Conservation (phyloP, 2,113 vertebrate genomes). For the Ciconia maguari region DNA sequence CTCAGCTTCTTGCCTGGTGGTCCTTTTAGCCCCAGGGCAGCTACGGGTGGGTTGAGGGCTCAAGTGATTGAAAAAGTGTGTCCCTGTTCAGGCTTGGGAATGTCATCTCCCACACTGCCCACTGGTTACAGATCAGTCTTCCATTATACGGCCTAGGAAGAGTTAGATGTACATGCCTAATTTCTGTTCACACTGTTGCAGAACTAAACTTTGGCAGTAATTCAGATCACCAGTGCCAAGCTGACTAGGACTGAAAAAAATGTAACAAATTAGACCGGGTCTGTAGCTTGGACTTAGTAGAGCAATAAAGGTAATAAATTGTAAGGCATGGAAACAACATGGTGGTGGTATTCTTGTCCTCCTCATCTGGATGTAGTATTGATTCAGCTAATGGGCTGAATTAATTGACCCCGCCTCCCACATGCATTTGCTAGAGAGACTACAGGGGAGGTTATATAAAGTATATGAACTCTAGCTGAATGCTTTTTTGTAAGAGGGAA, state of each 20-base stretch:
- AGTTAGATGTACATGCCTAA: neutral
- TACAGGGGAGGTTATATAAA: neutral
- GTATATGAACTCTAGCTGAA: neutral
- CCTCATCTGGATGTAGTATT: constrained; percentile 2
- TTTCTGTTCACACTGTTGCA: neutral
- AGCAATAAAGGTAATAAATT: constrained; percentile 6
- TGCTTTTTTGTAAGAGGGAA: neutral
- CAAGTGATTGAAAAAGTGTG: neutral
- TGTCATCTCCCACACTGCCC: neutral
- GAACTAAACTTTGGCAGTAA: neutral
- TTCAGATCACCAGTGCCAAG: neutral
- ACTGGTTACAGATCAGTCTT: neutral
- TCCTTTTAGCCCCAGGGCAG: neutral
- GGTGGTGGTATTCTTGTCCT: neutral
- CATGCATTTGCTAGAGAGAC: neutral
- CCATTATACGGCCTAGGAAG: neutral
- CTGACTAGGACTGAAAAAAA: constrained; percentile 4
- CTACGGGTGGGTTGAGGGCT: neutral
- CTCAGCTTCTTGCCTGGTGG: neutral
- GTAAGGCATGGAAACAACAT: neutral
- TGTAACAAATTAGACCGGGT: neutral
- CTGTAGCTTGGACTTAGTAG: neutral
- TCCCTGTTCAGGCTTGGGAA: neutral
- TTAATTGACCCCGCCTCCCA: neutral
- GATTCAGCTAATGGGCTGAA: neutral